Base-by-base conservation (phyloP, 2,797 vertebrate species). In the Scarus forsteni region DNA sequence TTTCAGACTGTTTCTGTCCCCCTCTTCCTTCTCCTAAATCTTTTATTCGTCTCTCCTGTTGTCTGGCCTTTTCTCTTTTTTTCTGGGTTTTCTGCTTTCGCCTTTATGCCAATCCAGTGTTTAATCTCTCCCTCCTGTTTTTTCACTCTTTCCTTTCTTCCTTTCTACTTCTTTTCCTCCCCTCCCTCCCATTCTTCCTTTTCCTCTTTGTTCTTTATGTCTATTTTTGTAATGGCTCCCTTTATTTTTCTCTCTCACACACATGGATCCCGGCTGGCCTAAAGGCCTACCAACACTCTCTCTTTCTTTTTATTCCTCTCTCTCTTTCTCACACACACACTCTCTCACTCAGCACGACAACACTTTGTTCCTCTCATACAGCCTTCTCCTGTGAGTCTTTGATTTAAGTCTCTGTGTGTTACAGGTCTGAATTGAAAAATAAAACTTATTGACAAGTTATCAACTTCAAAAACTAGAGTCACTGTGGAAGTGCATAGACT, bases 1-100 rank as follows among this genome's bases (percentile, higher is more conserved):
- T 14, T 5, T 83, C 85, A 36, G 89, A 89, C 90, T 89, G 85
- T 83, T 45, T 70, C 45, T 13, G 3, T 52, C 19, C 72, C 67
- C 53, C 67, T 49, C 18, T 3, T 38, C 35, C 71, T 51, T 3
- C 54, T 39, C 40, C 16, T 14, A 59, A 18, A 2, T 73, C 56
- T 66, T 36, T 64, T 34, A 27, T 27, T 27, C 27, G 27, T 59
- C 16, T 48, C 6, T 59, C 35, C 42, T 7, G 6, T 19, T 44
- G 40, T 59, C 27, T 40, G 35, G n/a, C n/a, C n/a, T n/a, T 61
- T 18, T 16, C 15, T 58, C 1, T 78, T 72, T 9, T n/a, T 10
- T 19, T 42, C 35, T 36, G 11, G 36, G 14, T 15, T 43, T n/a
- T 40, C 12, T 34, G 27, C 27, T 27, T 12, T 43, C 34, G 1